phyloP scores from a whole-genome alignment of 2,113 vertebrate genomes.

The Oenanthe melanoleuca region DNA sequence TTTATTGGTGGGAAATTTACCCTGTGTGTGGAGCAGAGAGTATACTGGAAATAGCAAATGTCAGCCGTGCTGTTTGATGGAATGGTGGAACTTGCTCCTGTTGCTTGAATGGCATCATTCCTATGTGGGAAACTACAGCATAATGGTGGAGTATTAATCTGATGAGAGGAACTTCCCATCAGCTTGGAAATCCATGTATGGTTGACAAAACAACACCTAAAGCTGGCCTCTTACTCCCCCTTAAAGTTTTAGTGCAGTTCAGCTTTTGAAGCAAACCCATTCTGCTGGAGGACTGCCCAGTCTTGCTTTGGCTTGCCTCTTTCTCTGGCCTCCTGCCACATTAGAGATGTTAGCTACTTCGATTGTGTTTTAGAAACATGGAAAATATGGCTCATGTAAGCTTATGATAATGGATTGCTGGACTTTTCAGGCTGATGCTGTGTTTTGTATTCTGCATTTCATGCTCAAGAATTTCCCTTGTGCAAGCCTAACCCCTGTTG shows the following conservation, averaged over 20 bases:
- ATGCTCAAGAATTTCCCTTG: neutral
- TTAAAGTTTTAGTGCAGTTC: constrained; percentile 67
- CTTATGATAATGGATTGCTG: constrained; percentile 29
- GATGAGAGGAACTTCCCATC: neutral
- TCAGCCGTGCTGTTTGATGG: neutral
- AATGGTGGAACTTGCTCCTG: neutral
- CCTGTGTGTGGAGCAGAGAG: neutral
- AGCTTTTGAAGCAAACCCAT: constrained; percentile 38
- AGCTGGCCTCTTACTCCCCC: constrained; percentile 51
- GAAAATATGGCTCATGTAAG: constrained; percentile 67
- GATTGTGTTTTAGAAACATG: constrained; percentile 60
- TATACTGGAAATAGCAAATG: neutral
- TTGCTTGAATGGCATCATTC: neutral
- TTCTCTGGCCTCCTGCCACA: constrained; percentile 58
- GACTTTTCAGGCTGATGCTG: neutral
- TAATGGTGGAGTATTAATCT: neutral
- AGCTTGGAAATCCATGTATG: neutral
- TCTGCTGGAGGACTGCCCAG: constrained; percentile 67
- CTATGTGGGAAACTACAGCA: neutral
- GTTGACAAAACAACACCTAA: neutral
- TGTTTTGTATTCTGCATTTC: neutral
- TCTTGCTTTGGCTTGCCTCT: constrained; percentile 58
- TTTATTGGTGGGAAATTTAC: neutral
- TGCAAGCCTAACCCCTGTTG: neutral
- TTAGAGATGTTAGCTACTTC: constrained; percentile 46